These are phyloP conservation scores for Diaphora mendica DNA, from an alignment of 2,888 invertebrate genomes.

Conservation along the genomic window DNA sequence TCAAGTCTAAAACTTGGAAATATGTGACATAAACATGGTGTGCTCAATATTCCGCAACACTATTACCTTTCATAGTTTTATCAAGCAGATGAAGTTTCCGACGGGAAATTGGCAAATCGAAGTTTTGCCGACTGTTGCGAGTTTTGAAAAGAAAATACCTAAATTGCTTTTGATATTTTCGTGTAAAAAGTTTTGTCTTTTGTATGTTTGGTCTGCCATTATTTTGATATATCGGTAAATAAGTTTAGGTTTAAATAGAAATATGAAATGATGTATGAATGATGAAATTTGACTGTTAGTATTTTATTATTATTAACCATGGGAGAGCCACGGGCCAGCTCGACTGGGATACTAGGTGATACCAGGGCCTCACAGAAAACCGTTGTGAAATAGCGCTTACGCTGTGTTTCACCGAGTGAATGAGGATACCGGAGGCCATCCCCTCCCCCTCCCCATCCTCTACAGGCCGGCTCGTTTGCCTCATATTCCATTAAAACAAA, in stretches of 20 bases:
- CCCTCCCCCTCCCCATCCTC: too few species aligned
- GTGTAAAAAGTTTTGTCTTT: conserved; percentile 28
- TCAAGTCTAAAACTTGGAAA: conserved; percentile 11
- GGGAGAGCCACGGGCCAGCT: too few species aligned
- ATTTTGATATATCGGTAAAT: conserved; percentile 1
- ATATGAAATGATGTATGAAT: neutral
- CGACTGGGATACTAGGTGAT: too few species aligned
- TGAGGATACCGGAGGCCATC: too few species aligned
- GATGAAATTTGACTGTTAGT: neutral
- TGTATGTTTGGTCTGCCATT: conserved; percentile 24
- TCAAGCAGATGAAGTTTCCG: conserved; percentile 41
- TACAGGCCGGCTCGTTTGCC: too few species aligned
- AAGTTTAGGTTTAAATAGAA: neutral
- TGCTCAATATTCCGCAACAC: conserved; percentile 33
- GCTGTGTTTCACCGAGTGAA: too few species aligned
- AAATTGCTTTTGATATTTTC: conserved; percentile 55
- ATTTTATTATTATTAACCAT: too few species aligned
- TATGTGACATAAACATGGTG: conserved; percentile 26
- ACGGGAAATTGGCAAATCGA: conserved; percentile 54
- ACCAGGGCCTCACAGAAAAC: too few species aligned
- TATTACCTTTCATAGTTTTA: conserved; percentile 47
- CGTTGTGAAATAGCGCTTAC: too few species aligned
- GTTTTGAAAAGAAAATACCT: conserved; percentile 43
- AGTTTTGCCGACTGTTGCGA: conserved; percentile 38
- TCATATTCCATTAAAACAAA: too few species aligned